Conservation (phyloP, 2,113 vertebrate genomes). For the Sterrhoptilus dennistouni region DNA sequence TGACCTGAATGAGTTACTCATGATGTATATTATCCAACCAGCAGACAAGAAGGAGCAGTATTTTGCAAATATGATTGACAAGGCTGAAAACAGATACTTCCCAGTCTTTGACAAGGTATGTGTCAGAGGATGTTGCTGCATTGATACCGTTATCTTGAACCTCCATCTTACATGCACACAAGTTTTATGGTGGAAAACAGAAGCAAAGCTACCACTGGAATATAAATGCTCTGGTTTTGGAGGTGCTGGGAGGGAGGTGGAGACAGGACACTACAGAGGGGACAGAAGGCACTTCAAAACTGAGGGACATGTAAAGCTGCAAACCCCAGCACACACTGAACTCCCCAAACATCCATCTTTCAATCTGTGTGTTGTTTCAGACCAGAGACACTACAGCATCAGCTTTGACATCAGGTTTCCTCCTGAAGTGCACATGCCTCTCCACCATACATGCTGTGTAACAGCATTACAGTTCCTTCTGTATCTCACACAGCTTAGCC, state of each 20-base stretch:
- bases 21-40: too few species aligned
- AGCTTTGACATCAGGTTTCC: not conserved
- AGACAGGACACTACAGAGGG: not conserved
- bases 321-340: not conserved
- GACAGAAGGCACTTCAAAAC: not conserved
- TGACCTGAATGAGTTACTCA: too few species aligned
- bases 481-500: not conserved
- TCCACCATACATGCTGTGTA: not conserved
- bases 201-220: not conserved
- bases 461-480: not conserved
- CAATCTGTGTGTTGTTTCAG: not conserved
- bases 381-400: not conserved
- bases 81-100: conserved; percentile 77
- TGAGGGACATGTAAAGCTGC: not conserved
- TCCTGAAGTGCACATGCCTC: not conserved
- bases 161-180: not conserved
- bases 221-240: not conserved
- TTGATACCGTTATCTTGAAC: not conserved
- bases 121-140: not conserved
- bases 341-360: not conserved
- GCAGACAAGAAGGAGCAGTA: too few species aligned
- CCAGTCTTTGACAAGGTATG: conserved; percentile 85
- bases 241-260: too few species aligned
- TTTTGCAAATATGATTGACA: conserved; percentile 62
- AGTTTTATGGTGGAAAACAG: not conserved